Conservation (phyloP, 2,113 vertebrate genomes). For the Petrocephalus microphthalmus region DNA sequence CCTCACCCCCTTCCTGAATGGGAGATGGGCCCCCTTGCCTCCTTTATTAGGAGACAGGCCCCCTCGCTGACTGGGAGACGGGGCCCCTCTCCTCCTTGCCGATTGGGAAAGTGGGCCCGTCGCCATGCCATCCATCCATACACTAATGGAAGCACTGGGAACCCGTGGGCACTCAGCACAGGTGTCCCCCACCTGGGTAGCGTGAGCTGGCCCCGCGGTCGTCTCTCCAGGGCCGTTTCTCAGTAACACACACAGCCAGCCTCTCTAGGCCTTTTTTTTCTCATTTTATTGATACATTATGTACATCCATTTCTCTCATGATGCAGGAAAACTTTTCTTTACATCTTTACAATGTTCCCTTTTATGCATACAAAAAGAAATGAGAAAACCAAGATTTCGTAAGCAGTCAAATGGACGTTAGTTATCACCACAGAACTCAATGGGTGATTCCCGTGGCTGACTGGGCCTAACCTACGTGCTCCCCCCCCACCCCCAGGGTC, state of each 20-base stretch:
- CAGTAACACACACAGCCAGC: slow-evolving; percentile 27
- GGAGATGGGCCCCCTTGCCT: neutral
- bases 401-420: slow-evolving; percentile 38
- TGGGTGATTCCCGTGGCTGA: slow-evolving; percentile 16
- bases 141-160: neutral
- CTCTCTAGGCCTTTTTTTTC: slow-evolving; percentile 63
- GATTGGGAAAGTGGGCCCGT: neutral
- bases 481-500: neutral
- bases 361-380: slow-evolving; percentile 58
- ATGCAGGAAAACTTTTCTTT: slow-evolving; percentile 78
- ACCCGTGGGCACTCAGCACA: neutral
- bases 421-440: slow-evolving; percentile 54
- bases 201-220: neutral
- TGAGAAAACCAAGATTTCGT: slow-evolving; percentile 54
- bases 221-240: neutral
- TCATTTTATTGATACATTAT: slow-evolving; percentile 79
- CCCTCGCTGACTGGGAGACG: no score
- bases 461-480: neutral
- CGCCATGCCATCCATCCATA: neutral
- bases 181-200: neutral
- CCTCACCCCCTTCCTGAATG: neutral
- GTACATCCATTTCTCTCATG: slow-evolving; percentile 83
- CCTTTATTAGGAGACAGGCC: no score
- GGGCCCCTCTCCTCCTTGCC: neutral
- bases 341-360: slow-evolving; percentile 76